phyloP scores from a whole-genome alignment of 2,797 vertebrate genomes.

The Pyrrhura leucotis region DNA sequence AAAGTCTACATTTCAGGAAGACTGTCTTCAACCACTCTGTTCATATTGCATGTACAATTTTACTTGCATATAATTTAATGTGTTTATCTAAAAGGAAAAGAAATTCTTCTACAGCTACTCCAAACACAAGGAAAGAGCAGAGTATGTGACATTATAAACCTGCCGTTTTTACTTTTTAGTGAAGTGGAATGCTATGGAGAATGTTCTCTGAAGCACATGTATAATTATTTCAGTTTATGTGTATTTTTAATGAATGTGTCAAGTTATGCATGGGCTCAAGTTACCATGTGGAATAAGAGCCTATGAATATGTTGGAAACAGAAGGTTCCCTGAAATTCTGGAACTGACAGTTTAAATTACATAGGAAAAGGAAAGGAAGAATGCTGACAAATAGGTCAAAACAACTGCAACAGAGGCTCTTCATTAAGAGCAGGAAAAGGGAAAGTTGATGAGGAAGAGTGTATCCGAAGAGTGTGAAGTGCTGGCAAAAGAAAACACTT shows the following conservation, averaged over 20 bases:
- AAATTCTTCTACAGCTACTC: not conserved
- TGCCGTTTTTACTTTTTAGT: constrained; percentile 5
- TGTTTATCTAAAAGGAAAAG: constrained; percentile 12
- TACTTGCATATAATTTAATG: not conserved
- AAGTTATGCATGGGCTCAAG: not conserved
- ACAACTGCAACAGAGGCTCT: not conserved
- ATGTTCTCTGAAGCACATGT: not conserved
- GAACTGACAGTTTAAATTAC: constrained; percentile 32
- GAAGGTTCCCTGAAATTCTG: constrained; percentile 30
- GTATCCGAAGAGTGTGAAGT: not conserved
- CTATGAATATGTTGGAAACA: constrained; percentile 8
- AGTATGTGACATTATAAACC: not conserved
- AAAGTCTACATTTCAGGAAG: not conserved
- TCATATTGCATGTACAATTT: not conserved
- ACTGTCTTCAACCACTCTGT: not conserved
- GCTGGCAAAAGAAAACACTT: not conserved
- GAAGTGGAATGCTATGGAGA: constrained; percentile 22
- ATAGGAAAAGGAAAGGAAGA: not conserved
- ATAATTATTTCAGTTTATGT: constrained; percentile 14
- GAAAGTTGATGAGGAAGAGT: not conserved
- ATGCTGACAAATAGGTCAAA: constrained; percentile 11
- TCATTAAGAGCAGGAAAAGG: not conserved
- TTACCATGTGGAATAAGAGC: not conserved
- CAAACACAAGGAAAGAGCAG: not conserved
- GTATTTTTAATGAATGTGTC: constrained; percentile 35